Evolutionary conservation across 2,888 invertebrate species (phyloP).

Genomic region (Eupithecia subfuscata): DNA sequence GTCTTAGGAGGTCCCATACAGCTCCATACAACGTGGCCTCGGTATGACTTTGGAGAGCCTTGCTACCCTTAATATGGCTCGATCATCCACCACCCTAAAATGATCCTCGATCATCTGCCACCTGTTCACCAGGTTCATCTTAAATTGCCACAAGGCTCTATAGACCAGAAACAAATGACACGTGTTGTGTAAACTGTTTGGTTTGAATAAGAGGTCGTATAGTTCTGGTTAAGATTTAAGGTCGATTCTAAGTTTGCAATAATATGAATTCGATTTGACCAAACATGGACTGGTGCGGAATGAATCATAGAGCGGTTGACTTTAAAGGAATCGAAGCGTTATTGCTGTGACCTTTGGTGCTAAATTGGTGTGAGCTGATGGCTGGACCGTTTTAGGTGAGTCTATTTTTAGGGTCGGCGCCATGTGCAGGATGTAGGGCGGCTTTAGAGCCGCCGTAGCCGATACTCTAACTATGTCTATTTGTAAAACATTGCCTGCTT

Average conservation of each 20-base stretch:
- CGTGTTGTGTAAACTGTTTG: neutral
- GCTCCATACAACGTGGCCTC: conserved; percentile 47
- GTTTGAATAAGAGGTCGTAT: conserved; percentile 4
- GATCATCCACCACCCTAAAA: conserved; percentile 21
- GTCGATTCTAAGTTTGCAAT: conserved; percentile 55
- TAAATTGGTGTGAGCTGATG: conserved; percentile 25
- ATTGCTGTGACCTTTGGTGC: conserved; percentile 44
- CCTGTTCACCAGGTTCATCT: conserved; percentile 7
- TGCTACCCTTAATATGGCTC: conserved; percentile 64
- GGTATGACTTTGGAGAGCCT: conserved; percentile 54
- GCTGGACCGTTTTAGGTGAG: conserved; percentile 24
- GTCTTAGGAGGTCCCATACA: conserved; percentile 49
- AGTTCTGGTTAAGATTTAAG: conserved; percentile 45
- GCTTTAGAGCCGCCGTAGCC: conserved; percentile 8
- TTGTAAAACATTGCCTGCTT: neutral
- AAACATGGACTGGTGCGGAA: conserved; percentile 58
- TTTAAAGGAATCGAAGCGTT: conserved; percentile 50
- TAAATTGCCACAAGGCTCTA: neutral
- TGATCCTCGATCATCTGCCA: conserved; percentile 32
- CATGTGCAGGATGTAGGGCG: conserved; percentile 29
- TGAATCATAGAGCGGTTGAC: conserved; percentile 58
- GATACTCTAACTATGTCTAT: neutral
- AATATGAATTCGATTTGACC: conserved; percentile 65
- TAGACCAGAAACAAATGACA: conserved; percentile 16
- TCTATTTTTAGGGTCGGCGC: conserved; percentile 33